phyloP scores from a whole-genome alignment of 2,113 vertebrate genomes.

The Salvelinus fontinalis region DNA sequence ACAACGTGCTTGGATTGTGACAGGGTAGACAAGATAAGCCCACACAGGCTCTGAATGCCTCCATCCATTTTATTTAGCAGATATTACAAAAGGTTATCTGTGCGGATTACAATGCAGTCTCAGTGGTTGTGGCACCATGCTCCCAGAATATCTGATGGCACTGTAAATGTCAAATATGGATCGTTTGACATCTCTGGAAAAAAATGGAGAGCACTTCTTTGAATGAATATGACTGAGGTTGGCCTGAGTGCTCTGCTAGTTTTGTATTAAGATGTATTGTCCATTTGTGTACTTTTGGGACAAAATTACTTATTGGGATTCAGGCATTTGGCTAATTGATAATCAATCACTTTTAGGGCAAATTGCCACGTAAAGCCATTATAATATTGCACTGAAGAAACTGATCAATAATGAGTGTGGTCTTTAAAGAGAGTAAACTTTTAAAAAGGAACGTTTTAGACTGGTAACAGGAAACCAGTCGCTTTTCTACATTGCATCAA shows the following conservation, averaged over 20 bases:
- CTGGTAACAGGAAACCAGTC: not conserved
- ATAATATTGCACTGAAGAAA: not conserved
- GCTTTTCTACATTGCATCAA: conserved; percentile 22
- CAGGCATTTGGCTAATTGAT: not conserved
- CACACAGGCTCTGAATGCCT: not conserved
- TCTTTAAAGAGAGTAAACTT: not conserved
- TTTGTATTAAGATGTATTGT: not conserved
- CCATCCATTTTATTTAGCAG: conserved; percentile 35
- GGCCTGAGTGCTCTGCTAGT: not conserved
- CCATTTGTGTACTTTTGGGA: not conserved
- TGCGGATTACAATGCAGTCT: conserved; percentile 38
- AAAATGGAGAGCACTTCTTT: conserved; percentile 18
- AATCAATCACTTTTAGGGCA: not conserved
- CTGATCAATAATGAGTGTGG: not conserved
- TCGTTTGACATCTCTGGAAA: conserved; percentile 17
- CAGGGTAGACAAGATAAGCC: conserved; percentile 10
- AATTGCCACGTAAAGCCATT: not conserved
- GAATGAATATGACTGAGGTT: not conserved
- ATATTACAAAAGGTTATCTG: conserved; percentile 55
- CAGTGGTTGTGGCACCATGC: not conserved
- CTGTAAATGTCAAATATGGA: conserved; percentile 62
- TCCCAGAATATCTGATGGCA: conserved; percentile 30
- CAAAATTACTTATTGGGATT: not conserved
- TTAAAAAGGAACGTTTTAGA: not conserved
- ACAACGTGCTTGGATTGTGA: not conserved